These are phyloP conservation scores for Athene noctua DNA, from an alignment of 2,113 vertebrate species.

Conservation along the genomic window DNA sequence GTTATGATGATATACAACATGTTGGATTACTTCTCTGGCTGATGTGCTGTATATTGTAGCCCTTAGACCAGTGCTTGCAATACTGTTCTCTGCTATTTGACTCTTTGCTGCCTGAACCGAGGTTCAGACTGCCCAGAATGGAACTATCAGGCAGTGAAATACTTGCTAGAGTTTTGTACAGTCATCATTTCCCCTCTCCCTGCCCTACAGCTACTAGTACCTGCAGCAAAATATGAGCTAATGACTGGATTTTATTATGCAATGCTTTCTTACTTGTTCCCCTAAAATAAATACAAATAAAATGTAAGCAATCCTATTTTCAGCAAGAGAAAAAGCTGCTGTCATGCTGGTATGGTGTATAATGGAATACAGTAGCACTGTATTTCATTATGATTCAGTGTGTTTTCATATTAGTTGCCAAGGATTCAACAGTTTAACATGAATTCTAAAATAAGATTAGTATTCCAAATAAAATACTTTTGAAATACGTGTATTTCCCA, in stretches of 20 bases:
- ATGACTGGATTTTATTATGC: background rate
- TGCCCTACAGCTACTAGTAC: background rate
- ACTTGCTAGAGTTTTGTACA: background rate
- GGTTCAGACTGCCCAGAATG: background rate
- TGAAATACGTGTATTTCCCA: slow-evolving; percentile 6
- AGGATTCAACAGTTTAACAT: slow-evolving; percentile 26
- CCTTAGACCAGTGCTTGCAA: background rate
- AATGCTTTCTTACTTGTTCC: background rate
- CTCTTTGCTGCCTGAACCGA: background rate
- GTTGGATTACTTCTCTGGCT: background rate
- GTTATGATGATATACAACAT: background rate
- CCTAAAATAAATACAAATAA: slow-evolving; percentile 45
- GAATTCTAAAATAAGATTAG: slow-evolving; percentile 59
- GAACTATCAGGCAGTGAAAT: background rate
- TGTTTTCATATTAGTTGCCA: slow-evolving; percentile 58
- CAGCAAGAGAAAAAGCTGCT: slow-evolving; percentile 25
- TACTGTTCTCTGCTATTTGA: background rate
- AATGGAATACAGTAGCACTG: slow-evolving; percentile 7
- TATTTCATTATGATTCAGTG: slow-evolving; percentile 55
- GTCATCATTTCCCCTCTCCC: background rate
- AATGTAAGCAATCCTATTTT: slow-evolving; percentile 17
- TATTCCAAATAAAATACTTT: slow-evolving; percentile 46
- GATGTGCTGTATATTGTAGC: background rate
- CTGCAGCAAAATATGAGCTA: background rate
- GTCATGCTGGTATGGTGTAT: background rate